phyloP scores from a whole-genome alignment of 2,888 invertebrate genomes.

The Thecophora atra region DNA sequence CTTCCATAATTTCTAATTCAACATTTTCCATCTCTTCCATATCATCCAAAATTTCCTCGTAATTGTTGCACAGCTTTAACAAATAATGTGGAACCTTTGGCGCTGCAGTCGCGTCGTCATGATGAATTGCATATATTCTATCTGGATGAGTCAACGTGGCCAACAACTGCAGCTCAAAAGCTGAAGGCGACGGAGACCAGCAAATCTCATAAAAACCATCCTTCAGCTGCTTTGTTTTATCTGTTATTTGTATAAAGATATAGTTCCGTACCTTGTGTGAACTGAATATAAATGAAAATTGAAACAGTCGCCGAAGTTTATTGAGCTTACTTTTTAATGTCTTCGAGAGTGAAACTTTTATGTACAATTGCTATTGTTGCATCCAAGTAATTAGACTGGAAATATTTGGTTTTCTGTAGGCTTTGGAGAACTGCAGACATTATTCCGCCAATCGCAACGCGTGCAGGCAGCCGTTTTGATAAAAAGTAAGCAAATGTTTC shows the following conservation, averaged over 20 bases:
- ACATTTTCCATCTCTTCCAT: conserved; percentile 13
- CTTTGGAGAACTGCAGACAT: conserved; percentile 15
- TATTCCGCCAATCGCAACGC: conserved; percentile 5
- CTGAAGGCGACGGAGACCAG: conserved; percentile 44
- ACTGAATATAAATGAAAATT: neutral
- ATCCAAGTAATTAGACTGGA: conserved; percentile 1
- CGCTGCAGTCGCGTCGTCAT: conserved; percentile 27
- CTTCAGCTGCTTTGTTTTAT: neutral
- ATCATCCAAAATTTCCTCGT: conserved; percentile 31
- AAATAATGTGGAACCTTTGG: conserved; percentile 44
- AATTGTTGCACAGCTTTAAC: conserved; percentile 37
- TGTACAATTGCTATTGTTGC: conserved; percentile 20
- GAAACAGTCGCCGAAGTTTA: neutral
- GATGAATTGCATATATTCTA: conserved; percentile 43
- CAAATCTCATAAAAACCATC: conserved; percentile 41
- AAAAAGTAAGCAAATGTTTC: conserved; percentile 16
- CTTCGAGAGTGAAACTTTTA: conserved; percentile 14
- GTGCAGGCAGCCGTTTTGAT: conserved; percentile 8
- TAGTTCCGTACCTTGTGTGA: neutral
- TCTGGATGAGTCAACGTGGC: conserved; percentile 43
- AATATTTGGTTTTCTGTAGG: conserved; percentile 9
- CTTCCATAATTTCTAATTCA: conserved; percentile 13
- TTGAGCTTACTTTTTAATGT: conserved; percentile 20
- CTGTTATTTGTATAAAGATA: conserved; percentile 21
- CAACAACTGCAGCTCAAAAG: conserved; percentile 43